Evolutionary conservation across 2,113 vertebrate species (phyloP).

Genomic region (Muntiacus reevesi): DNA sequence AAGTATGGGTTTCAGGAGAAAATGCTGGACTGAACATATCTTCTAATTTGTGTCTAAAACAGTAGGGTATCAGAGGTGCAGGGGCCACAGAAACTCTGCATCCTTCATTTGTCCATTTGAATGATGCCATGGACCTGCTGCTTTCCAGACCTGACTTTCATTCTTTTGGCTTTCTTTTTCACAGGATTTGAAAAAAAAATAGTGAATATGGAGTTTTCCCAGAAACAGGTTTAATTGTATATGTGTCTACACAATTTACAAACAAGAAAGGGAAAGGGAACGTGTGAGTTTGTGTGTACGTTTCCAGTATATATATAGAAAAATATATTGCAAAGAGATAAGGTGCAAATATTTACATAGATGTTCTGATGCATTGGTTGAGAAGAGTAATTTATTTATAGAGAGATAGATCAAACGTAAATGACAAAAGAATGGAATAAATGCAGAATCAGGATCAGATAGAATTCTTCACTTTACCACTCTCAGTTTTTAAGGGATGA

Average conservation of each 20-base stretch:
- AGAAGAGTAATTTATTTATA: not conserved
- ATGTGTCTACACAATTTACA: not conserved
- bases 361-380: no score
- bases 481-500: not conserved
- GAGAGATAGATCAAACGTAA: fast-evolving
- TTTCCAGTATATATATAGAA: not conserved
- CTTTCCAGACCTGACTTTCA: not conserved
- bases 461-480: not conserved
- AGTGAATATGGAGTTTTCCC: not conserved
- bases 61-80: not conserved
- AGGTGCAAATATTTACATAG: not conserved
- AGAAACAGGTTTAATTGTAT: not conserved
- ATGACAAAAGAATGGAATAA: not conserved
- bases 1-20: not conserved
- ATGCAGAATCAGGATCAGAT: not conserved
- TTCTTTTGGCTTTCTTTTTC: not conserved
- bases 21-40: not conserved
- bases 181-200: not conserved
- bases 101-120: not conserved
- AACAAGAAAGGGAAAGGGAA: not conserved
- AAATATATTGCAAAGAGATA: not conserved
- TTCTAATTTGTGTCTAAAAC: not conserved
- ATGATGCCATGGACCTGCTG: fast-evolving
- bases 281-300: not conserved
- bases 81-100: not conserved